Percentiles rank a stretch among this genome's conserved stretches.
Evolutionary conservation across 37 sponge, comb jelly and placozoan species (phyloP).

Genomic region (Chondrosia reniformis): DNA sequence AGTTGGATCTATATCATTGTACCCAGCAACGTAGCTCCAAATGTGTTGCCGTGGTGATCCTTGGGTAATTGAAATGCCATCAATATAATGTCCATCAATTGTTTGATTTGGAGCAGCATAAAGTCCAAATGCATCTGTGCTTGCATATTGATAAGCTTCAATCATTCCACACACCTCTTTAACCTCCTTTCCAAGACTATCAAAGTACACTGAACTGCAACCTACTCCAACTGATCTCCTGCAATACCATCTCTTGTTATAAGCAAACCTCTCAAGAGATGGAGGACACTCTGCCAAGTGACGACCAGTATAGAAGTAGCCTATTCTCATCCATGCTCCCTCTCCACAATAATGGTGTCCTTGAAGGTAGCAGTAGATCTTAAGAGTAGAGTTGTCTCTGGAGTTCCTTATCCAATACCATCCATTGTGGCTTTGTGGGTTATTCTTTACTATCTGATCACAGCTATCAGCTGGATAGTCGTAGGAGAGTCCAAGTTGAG

Average conservation of each 20-base stretch:
- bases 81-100: background rate
- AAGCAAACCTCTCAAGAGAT: background rate
- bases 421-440: background rate
- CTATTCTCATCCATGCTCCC: slow-evolving; percentile 20
- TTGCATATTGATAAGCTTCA: slow-evolving; percentile 7
- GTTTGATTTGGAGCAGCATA: too few species aligned
- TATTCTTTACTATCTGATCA: background rate
- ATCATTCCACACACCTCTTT: slow-evolving; percentile 6
- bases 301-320: background rate
- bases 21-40: background rate
- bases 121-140: slow-evolving; percentile 1
- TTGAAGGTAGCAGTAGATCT: background rate
- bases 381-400: background rate
- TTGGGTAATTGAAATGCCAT: slow-evolving; percentile 9
- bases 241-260: background rate
- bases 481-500: too few species aligned
- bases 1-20: background rate
- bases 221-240: background rate
- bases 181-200: background rate
- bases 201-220: slow-evolving; percentile 13
- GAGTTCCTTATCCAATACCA: background rate
- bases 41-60: background rate
- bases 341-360: slow-evolving; percentile 14
- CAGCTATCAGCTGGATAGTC: background rate
- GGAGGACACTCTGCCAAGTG: background rate